Percentiles rank a stretch among this genome's conserved stretches.
These are phyloP conservation scores for Pilophorus perplexus DNA, from an alignment of 2,888 invertebrate species.

Conservation along the genomic window DNA sequence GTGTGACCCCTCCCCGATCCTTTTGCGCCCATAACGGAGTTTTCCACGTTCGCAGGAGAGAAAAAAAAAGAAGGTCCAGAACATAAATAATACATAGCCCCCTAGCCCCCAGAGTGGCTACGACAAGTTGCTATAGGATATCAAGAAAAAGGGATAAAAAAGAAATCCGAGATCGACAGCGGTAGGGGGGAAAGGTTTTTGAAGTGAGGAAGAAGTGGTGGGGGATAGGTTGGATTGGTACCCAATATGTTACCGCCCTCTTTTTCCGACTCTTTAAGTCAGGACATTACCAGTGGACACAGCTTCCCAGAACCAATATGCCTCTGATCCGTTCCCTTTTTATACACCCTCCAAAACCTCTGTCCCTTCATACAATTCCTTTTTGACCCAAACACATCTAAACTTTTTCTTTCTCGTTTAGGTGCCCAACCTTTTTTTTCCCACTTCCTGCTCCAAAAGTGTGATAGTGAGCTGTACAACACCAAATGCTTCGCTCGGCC, in stretches of 20 bases:
- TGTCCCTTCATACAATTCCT: not conserved
- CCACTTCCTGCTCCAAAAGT: too few species aligned
- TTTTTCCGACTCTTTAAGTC: conserved; percentile 38
- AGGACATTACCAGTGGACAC: conserved; percentile 38
- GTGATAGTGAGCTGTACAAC: too few species aligned
- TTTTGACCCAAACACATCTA: not conserved
- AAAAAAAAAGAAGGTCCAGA: conserved; percentile 18
- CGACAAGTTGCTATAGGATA: conserved; percentile 44
- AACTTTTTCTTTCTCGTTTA: not conserved
- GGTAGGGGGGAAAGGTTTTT: conserved; percentile 1
- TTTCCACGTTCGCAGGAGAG: not conserved
- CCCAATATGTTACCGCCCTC: conserved; percentile 33
- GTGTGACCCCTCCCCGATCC: not conserved
- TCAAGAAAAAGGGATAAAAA: conserved; percentile 4
- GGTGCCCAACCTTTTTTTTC: too few species aligned
- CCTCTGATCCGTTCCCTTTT: conserved; percentile 15
- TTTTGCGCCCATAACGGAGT: too few species aligned
- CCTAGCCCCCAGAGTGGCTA: conserved; percentile 36
- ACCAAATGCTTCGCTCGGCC: too few species aligned
- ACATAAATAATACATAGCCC: conserved; percentile 45
- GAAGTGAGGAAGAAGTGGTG: not conserved
- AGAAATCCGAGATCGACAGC: conserved; percentile 22
- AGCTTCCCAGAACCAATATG: conserved; percentile 23
- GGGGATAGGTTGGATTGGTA: conserved; percentile 32
- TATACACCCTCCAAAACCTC: not conserved